A percentile compares a stretch with the other conserved stretches of the same genome.
Evolutionary conservation across 2,888 invertebrate genomes (phyloP).

Genomic region (Hypena proboscidalis): DNA sequence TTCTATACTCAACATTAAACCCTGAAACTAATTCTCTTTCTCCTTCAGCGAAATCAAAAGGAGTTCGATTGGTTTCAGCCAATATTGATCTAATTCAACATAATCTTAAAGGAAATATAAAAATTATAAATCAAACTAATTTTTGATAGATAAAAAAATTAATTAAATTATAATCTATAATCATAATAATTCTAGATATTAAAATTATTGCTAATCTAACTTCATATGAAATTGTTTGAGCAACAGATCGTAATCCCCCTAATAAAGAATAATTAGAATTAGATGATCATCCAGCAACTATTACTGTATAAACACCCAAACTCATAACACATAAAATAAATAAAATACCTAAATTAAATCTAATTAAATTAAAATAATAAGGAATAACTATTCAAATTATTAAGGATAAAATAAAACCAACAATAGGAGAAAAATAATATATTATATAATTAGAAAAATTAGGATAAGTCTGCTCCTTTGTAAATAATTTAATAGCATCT

Average conservation of each 20-base stretch:
- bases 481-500: slow-evolving; percentile 90
- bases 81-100: slow-evolving; percentile 86
- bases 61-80: slow-evolving; percentile 90
- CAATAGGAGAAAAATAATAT: slow-evolving; percentile 86
- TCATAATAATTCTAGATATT: slow-evolving; percentile 84
- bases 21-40: slow-evolving; percentile 92
- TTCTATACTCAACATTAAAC: slow-evolving; percentile 92
- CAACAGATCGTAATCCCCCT: slow-evolving; percentile 87
- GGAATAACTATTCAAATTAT: slow-evolving; percentile 86
- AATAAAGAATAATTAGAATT: slow-evolving; percentile 91
- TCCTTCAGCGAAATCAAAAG: slow-evolving; percentile 92
- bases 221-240: slow-evolving; percentile 92
- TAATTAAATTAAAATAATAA: slow-evolving; percentile 81
- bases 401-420: slow-evolving; percentile 86
- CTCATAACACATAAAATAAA: slow-evolving; percentile 88
- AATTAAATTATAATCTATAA: slow-evolving; percentile 83
- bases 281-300: slow-evolving; percentile 89
- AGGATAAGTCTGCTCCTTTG: slow-evolving; percentile 86
- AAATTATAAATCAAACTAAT: slow-evolving; percentile 82
- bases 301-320: slow-evolving; percentile 87
- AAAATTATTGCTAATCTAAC: slow-evolving; percentile 88
- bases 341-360: slow-evolving; percentile 86
- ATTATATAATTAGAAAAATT: slow-evolving; percentile 85
- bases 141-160: slow-evolving; percentile 79
- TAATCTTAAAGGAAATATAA: slow-evolving; percentile 83